phyloP scores from a whole-genome alignment of 2,113 vertebrate genomes.

The Perca fluviatilis region DNA sequence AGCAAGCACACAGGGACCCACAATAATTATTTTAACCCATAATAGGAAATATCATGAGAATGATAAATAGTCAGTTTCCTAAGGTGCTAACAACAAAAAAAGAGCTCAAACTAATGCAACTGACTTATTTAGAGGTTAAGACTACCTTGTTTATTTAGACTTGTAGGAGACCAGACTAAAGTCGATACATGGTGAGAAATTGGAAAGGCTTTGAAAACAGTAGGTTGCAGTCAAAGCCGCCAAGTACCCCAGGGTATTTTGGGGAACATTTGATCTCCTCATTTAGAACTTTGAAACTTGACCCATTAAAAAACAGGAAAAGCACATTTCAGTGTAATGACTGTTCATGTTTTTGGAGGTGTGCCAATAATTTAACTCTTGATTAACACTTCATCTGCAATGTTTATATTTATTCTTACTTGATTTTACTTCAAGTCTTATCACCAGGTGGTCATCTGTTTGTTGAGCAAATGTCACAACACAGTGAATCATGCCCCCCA shows the following conservation, averaged over 20 bases:
- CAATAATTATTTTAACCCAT: slow-evolving; percentile 29
- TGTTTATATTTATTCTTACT: background rate
- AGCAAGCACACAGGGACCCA: slow-evolving; percentile 27
- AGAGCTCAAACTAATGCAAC: background rate
- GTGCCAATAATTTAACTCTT: background rate
- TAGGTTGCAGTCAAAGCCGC: background rate
- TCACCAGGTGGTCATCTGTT: background rate
- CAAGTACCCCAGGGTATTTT: background rate
- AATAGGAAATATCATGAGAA: slow-evolving; percentile 2
- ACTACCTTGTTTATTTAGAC: no score
- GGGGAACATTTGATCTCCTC: slow-evolving; percentile 16
- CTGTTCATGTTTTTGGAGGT: background rate
- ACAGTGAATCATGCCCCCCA: background rate
- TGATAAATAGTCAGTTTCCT: slow-evolving; percentile 3
- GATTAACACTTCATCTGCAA: background rate
- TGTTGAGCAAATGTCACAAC: background rate
- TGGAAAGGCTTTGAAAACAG: slow-evolving; percentile 16
- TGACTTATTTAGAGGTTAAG: slow-evolving; percentile 10
- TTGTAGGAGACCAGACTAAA: background rate
- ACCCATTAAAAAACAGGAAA: background rate
- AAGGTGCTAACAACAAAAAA: slow-evolving; percentile 13
- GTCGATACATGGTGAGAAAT: background rate
- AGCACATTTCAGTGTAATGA: background rate
- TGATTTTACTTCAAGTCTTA: background rate
- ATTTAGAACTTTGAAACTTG: slow-evolving; percentile 19